Conservation (phyloP, 2,888 invertebrate genomes). For the Heliconius ethilla region DNA sequence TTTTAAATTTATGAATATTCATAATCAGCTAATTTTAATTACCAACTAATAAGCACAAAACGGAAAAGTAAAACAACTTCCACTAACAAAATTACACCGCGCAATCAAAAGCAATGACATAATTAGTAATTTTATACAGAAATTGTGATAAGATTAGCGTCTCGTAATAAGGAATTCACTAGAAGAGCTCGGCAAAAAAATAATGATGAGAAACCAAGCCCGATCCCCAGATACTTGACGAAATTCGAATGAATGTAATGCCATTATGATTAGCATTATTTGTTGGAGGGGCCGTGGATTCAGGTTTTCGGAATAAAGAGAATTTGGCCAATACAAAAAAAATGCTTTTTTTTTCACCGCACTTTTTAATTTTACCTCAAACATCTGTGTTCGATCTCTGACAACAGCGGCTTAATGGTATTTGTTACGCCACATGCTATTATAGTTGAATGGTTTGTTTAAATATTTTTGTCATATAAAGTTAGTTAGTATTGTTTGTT, state of each 20-base stretch:
- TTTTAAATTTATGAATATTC: background rate
- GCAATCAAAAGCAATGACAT: constrained; percentile 20
- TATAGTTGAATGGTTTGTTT: constrained; percentile 77
- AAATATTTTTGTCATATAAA: constrained; percentile 66
- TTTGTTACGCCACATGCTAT: constrained; percentile 77
- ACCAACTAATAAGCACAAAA: constrained; percentile 12
- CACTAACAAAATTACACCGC: background rate
- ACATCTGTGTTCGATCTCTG: constrained; percentile 72
- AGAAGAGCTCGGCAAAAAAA: constrained; percentile 60
- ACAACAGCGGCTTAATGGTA: constrained; percentile 71
- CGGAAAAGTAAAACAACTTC: background rate
- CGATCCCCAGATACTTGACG: constrained; percentile 74
- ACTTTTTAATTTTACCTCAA: constrained; percentile 71
- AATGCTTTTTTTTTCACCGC: constrained; percentile 55
- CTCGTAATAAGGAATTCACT: constrained; percentile 68
- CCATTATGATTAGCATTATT: constrained; percentile 82
- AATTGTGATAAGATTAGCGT: constrained; percentile 65
- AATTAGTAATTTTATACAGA: constrained; percentile 28
- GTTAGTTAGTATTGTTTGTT: constrained; percentile 29
- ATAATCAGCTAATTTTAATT: background rate
- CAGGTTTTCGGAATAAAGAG: constrained; percentile 78
- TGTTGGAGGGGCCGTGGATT: constrained; percentile 73
- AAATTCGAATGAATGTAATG: constrained; percentile 80
- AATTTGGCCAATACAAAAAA: constrained; percentile 74
- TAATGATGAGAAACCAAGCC: constrained; percentile 60